These are phyloP conservation scores for Eucera pruinosa DNA, from an alignment of 2,888 invertebrate species.

Conservation along the genomic window DNA sequence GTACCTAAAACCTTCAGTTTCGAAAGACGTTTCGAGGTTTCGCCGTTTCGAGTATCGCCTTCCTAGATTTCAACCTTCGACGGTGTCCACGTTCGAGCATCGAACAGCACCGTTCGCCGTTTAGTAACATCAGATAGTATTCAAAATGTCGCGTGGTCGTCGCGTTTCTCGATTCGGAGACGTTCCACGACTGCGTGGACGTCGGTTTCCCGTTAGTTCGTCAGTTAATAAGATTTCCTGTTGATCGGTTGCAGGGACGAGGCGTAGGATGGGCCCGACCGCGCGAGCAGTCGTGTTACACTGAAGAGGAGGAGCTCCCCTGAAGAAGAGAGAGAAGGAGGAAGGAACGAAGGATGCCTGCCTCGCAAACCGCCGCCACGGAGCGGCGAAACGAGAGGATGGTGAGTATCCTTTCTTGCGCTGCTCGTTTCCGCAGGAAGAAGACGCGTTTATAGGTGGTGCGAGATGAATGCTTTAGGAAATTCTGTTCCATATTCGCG, in stretches of 20 bases:
- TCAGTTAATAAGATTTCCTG: constrained; percentile 67
- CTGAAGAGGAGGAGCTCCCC: constrained; percentile 75
- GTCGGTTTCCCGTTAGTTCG: constrained; percentile 52
- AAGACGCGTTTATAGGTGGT: neutral
- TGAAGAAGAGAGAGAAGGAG: constrained; percentile 70
- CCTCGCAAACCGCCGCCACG: constrained; percentile 81
- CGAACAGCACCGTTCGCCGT: constrained; percentile 9
- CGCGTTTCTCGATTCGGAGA: constrained; percentile 1
- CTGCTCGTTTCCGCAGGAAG: constrained; percentile 4
- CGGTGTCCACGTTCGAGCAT: constrained; percentile 5
- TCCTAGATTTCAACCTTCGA: neutral
- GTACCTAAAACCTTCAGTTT: no score
- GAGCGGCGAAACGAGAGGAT: constrained; percentile 82
- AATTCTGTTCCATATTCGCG: constrained; percentile 27
- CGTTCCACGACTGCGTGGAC: constrained; percentile 10
- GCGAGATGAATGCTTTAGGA: constrained; percentile 8
- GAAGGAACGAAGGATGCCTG: constrained; percentile 79
- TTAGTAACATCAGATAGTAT: constrained; percentile 21
- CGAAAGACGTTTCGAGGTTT: no score
- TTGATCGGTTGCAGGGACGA: constrained; percentile 75
- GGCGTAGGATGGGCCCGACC: constrained; percentile 81
- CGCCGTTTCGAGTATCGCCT: neutral
- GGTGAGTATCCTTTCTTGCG: constrained; percentile 69
- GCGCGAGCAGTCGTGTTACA: constrained; percentile 76
- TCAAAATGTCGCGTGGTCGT: neutral